Conservation (phyloP, 2,888 invertebrate genomes). For the Hyalella azteca region DNA sequence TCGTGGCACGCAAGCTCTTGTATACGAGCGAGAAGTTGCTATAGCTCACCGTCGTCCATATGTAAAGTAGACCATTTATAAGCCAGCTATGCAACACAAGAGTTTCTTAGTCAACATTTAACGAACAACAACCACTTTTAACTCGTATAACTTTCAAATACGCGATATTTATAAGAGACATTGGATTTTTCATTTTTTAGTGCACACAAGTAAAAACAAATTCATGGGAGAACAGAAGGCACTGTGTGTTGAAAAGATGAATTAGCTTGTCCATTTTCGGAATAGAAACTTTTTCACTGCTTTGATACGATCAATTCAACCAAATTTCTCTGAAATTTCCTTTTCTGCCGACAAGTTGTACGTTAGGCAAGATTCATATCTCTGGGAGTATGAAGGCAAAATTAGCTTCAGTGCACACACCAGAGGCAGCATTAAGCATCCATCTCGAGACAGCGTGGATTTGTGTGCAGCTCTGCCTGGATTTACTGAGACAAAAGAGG, state of each 20-base stretch:
- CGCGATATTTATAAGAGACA: too few relatives aligned
- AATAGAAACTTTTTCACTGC: too few relatives aligned
- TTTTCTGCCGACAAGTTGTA: too few relatives aligned
- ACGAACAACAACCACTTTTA: slow-evolving; percentile 13
- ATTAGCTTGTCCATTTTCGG: too few relatives aligned
- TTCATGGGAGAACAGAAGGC: not conserved
- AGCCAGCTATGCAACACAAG: not conserved
- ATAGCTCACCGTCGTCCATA: not conserved
- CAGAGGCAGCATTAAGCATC: not conserved
- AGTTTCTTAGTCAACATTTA: slow-evolving; percentile 11
- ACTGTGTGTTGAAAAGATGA: too few relatives aligned
- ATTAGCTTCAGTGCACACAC: not conserved
- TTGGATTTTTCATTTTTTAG: too few relatives aligned
- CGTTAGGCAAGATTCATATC: too few relatives aligned
- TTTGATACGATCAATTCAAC: too few relatives aligned
- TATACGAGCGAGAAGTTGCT: not conserved
- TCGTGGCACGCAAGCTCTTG: too few relatives aligned
- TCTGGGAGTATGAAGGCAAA: not conserved
- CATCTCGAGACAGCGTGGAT: not conserved
- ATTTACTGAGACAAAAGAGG: slow-evolving; percentile 27
- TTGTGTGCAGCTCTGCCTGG: not conserved
- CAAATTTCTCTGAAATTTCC: too few relatives aligned
- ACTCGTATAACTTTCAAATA: too few relatives aligned
- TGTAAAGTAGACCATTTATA: slow-evolving; percentile 18
- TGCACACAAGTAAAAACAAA: too few relatives aligned